A percentile compares a stretch with the other conserved stretches of the same genome.
Evolutionary conservation across 2,113 vertebrate species (phyloP).

Genomic region (Tachuris rubrigastra): DNA sequence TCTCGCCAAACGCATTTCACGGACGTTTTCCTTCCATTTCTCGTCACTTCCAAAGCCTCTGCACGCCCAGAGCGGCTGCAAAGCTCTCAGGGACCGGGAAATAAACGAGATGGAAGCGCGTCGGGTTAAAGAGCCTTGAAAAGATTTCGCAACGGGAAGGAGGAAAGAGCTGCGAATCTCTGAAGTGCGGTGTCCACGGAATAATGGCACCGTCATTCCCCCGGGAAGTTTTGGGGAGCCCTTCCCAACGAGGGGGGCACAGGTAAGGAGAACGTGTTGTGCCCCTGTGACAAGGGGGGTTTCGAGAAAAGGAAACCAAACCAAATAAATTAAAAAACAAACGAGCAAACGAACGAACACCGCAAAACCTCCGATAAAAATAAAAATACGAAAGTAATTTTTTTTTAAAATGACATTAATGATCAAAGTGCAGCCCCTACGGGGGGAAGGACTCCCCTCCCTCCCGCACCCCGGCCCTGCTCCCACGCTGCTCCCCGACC

Average conservation of each 20-base stretch:
- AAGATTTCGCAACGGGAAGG: constrained; percentile 1
- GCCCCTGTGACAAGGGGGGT: background rate
- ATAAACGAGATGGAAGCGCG: background rate
- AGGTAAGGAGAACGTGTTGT: background rate
- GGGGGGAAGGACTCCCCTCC: background rate
- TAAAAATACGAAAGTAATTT: background rate
- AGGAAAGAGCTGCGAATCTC: background rate
- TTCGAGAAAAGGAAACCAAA: background rate
- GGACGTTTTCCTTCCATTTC: background rate
- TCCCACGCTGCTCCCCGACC: background rate
- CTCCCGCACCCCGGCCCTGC: background rate
- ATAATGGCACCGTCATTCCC: background rate
- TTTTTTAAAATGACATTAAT: rapidly evolving
- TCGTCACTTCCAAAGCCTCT: background rate
- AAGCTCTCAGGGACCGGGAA: background rate
- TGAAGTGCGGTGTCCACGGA: background rate
- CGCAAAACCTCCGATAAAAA: background rate
- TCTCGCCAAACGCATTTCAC: background rate
- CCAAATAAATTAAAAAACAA: background rate
- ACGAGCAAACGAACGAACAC: background rate
- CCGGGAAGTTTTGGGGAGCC: background rate
- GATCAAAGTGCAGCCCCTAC: background rate
- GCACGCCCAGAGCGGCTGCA: background rate
- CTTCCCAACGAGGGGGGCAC: background rate
- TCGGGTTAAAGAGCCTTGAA: background rate